These are phyloP conservation scores for Meriones unguiculatus DNA, from an alignment of 2,113 vertebrate genomes.

Conservation along the genomic window DNA sequence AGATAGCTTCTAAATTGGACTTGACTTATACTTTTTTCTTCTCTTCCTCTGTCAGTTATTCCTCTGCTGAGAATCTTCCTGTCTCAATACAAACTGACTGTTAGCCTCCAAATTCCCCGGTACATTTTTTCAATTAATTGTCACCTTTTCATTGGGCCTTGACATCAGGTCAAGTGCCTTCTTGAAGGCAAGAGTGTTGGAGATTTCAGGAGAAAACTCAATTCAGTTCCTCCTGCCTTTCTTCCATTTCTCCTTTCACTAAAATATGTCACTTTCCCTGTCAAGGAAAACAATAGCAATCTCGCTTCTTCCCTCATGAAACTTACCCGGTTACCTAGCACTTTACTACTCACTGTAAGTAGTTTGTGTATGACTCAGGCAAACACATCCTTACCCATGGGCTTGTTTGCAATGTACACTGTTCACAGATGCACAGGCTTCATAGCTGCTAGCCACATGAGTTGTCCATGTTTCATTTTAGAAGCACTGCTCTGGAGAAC, in stretches of 20 bases:
- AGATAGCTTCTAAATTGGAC: neutral
- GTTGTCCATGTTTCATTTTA: neutral
- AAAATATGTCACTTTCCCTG: neutral
- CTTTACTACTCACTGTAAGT: neutral
- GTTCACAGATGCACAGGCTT: neutral
- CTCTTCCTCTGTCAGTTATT: neutral
- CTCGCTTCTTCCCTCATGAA: neutral
- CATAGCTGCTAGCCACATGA: neutral
- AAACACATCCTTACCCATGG: neutral
- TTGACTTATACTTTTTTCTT: neutral
- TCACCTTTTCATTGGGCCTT: neutral
- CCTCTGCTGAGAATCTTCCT: neutral
- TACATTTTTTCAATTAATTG: neutral
- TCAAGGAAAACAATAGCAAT: neutral
- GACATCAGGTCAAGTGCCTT: neutral
- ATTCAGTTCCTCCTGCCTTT: neutral
- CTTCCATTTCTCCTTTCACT: neutral
- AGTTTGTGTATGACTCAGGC: neutral
- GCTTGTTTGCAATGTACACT: neutral
- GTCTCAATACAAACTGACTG: too few species aligned
- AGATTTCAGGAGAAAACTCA: neutral
- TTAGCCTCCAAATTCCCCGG: neutral
- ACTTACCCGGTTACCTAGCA: neutral
- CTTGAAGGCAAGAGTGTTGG: neutral
- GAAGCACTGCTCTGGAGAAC: neutral